These are phyloP conservation scores for Apodemia zela DNA, from an alignment of 2,888 invertebrate species.

Conservation along the genomic window DNA sequence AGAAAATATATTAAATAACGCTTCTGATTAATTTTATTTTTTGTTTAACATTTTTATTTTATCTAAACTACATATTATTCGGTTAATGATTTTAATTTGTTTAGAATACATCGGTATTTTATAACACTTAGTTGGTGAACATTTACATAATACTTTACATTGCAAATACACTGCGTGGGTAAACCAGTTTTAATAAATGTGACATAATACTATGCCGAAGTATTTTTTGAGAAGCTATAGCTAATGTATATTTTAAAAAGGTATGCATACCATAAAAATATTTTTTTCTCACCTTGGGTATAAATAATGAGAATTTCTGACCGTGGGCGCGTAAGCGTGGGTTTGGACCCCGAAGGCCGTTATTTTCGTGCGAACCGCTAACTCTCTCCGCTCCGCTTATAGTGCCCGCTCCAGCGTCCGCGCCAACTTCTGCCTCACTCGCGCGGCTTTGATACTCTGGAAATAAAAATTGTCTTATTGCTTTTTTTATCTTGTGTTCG, in stretches of 20 bases:
- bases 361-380: conserved; percentile 39
- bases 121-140: neutral
- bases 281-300: conserved; percentile 61
- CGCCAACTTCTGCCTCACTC: conserved; percentile 38
- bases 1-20: too few relatives aligned
- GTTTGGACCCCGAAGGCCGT: conserved; percentile 57
- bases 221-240: neutral
- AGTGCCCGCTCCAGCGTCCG: conserved; percentile 34
- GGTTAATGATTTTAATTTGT: neutral
- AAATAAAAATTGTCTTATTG: conserved; percentile 18
- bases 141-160: neutral
- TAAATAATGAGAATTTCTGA: conserved; percentile 68
- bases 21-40: too few relatives aligned
- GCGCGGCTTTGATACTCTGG: conserved; percentile 53
- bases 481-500: neutral
- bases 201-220: neutral
- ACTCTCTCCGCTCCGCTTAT: conserved; percentile 34
- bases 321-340: conserved; percentile 65
- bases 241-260: neutral
- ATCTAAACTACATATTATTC: too few relatives aligned
- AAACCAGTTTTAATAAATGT: neutral
- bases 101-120: neutral
- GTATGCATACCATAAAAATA: neutral
- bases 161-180: neutral
- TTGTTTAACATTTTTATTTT: too few relatives aligned